Conservation (phyloP, 2,113 vertebrate genomes). For the Thinocorus orbignyianus region DNA sequence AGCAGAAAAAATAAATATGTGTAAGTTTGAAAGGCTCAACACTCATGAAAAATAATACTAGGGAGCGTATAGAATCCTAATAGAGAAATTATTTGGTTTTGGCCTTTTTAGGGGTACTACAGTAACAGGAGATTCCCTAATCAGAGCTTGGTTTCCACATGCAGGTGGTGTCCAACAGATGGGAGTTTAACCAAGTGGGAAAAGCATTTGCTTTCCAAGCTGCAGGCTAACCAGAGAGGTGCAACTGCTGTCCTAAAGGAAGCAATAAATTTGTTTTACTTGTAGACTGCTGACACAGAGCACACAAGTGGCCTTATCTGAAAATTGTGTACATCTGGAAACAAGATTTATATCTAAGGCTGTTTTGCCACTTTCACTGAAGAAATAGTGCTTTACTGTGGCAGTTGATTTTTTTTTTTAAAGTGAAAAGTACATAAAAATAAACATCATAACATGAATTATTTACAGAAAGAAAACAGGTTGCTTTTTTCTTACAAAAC, state of each 20-base stretch:
- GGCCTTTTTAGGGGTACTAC: neutral
- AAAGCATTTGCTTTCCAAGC: neutral
- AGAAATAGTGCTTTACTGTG: neutral
- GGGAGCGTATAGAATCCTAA: neutral
- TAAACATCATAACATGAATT: neutral
- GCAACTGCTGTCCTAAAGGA: neutral
- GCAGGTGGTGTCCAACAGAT: neutral
- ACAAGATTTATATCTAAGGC: neutral
- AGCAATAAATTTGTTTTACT: neutral
- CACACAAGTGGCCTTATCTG: neutral
- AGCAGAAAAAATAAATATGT: neutral
- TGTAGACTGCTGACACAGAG: neutral
- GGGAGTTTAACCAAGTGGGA: neutral
- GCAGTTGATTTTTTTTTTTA: neutral
- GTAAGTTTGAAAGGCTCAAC: neutral
- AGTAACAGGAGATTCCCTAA: neutral
- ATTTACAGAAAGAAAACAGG: neutral
- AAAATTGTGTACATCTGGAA: neutral
- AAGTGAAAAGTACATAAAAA: neutral
- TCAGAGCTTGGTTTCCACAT: neutral
- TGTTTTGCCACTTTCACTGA: neutral
- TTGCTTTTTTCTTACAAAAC: neutral
- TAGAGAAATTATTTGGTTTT: neutral
- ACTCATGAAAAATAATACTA: neutral
- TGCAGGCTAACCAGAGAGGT: neutral